Percentiles rank a stretch among this genome's conserved stretches.
phyloP scores from a whole-genome alignment of 2,797 vertebrate genomes.

The Heliangelus exortis region DNA sequence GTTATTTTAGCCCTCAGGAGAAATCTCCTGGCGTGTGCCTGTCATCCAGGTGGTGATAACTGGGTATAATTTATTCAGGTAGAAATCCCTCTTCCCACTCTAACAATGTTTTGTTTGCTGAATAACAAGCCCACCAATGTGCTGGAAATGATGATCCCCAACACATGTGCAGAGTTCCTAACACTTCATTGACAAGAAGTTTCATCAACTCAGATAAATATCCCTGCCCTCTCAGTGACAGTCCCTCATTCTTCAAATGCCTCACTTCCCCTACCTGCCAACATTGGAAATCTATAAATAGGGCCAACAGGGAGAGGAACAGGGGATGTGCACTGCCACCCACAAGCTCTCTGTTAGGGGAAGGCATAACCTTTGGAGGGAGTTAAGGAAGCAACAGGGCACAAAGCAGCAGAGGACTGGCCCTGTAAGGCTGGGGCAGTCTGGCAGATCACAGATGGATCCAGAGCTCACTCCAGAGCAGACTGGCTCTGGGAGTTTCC shows the following conservation, averaged over 20 bases:
- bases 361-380: background rate
- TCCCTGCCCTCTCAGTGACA: background rate
- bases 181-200: conserved; percentile 20
- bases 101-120: conserved; percentile 19
- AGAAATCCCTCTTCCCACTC: conserved; percentile 42
- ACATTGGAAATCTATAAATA: conserved; percentile 4
- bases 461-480: background rate
- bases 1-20: background rate
- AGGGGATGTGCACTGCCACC: background rate
- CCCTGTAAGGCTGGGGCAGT: background rate
- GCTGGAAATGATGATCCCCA: background rate
- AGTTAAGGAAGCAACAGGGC: background rate
- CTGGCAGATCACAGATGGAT: background rate
- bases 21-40: background rate
- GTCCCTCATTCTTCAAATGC: background rate
- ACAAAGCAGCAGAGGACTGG: background rate
- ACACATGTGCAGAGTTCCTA: background rate
- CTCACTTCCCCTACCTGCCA: conserved; percentile 50
- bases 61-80: conserved; percentile 31
- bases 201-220: conserved; percentile 56
- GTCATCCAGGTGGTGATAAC: background rate
- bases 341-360: background rate
- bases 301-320: background rate
- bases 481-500: background rate
- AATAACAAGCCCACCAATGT: background rate